phyloP scores from a whole-genome alignment of 2,797 vertebrate species.

The Moxostoma hubbsi region DNA sequence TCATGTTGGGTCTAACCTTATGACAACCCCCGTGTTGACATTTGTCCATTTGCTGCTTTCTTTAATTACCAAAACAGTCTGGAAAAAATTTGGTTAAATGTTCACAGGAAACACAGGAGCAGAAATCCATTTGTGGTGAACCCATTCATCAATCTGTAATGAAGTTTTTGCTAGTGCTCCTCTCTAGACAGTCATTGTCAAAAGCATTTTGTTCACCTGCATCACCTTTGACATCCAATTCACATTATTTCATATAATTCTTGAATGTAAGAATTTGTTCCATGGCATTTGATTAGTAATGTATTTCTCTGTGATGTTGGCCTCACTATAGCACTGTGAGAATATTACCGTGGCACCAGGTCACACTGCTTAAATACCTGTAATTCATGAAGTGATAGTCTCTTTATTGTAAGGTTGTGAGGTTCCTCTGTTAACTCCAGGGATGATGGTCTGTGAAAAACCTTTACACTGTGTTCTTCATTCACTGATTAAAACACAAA shows the following conservation, averaged over 20 bases:
- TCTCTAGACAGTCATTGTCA: neutral
- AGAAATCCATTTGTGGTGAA: neutral
- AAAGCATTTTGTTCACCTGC: neutral
- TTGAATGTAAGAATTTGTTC: neutral
- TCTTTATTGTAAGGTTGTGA: slow-evolving; percentile 9
- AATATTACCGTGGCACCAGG: neutral
- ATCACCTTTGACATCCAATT: neutral
- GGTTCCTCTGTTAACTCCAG: neutral
- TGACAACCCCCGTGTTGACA: neutral
- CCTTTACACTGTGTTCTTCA: neutral
- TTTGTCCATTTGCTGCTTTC: neutral
- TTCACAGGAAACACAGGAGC: neutral
- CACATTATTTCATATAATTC: neutral
- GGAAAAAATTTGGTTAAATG: neutral
- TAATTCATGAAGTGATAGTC: slow-evolving; percentile 12
- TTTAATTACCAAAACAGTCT: neutral
- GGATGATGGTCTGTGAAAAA: slow-evolving; percentile 1
- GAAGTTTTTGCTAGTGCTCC: neutral
- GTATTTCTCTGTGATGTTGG: neutral
- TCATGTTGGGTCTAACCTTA: neutral
- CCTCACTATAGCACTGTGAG: neutral
- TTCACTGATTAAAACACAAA: neutral
- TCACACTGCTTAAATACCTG: neutral
- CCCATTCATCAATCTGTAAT: neutral
- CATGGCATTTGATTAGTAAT: neutral